A percentile compares a stretch with the other conserved stretches of the same genome.
Evolutionary conservation across 2,797 vertebrate species (phyloP).

Genomic region (Valencia hispanica): DNA sequence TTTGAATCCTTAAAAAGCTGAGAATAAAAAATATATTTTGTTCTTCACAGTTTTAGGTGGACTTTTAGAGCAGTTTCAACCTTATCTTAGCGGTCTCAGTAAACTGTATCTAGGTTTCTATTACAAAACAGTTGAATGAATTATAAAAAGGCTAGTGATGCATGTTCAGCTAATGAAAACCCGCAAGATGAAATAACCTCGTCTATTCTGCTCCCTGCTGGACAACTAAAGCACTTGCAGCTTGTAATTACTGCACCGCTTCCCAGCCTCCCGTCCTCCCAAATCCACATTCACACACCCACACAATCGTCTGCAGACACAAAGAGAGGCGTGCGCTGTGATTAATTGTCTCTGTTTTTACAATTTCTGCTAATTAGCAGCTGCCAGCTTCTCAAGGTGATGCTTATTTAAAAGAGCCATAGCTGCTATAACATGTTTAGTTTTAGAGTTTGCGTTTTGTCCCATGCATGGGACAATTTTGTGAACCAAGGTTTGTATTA

Average conservation of each 20-base stretch:
- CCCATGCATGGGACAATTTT: conserved; percentile 43
- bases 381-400: conserved; percentile 38
- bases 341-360: conserved; percentile 61
- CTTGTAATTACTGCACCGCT: background rate
- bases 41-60: background rate
- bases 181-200: background rate
- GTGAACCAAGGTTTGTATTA: background rate
- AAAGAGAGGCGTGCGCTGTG: conserved; percentile 54
- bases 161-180: background rate
- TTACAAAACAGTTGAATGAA: no score
- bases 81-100: background rate
- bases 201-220: conserved; percentile 64
- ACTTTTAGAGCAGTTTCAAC: background rate
- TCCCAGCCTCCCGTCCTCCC: background rate
- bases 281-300: conserved; percentile 39
- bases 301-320: conserved; percentile 59
- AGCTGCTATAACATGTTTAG: conserved; percentile 47
- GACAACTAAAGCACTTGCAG: conserved; percentile 1
- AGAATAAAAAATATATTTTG: background rate
- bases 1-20: no score
- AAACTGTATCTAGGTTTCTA: background rate
- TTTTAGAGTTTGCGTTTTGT: conserved; percentile 36
- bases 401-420: conserved; percentile 41
- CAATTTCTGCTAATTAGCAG: conserved; percentile 59
- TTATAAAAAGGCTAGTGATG: background rate